A percentile compares a stretch with the other conserved stretches of the same genome.
phyloP scores from a whole-genome alignment of 2,888 invertebrate species.

The Blastobasis lacticolella region DNA sequence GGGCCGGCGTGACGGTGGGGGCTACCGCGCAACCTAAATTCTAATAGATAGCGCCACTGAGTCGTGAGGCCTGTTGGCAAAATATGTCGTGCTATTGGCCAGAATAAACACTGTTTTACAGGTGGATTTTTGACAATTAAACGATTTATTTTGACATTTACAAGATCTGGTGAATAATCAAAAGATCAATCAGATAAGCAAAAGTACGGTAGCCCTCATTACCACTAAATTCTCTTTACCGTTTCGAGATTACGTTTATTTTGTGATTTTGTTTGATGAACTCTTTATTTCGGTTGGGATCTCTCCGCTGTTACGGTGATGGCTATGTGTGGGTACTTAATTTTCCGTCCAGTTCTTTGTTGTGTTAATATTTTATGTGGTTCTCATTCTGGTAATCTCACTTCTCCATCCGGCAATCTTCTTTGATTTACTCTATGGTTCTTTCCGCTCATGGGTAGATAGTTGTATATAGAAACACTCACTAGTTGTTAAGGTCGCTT shows the following conservation, averaged over 20 bases:
- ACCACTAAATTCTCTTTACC: neutral
- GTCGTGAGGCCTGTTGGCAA: too few relatives aligned
- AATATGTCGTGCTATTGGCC: too few relatives aligned
- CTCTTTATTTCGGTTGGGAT: slow-evolving; percentile 50
- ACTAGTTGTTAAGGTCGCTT: neutral
- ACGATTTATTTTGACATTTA: too few relatives aligned
- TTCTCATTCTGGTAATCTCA: slow-evolving; percentile 3
- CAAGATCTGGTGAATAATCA: too few relatives aligned
- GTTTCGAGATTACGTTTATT: neutral
- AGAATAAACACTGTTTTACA: too few relatives aligned
- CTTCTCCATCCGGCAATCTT: neutral
- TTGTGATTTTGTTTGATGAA: slow-evolving; percentile 56
- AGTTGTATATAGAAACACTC: neutral
- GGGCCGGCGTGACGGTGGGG: too few relatives aligned
- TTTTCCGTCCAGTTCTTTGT: slow-evolving; percentile 38
- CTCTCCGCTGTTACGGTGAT: slow-evolving; percentile 44
- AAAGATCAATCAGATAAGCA: too few relatives aligned
- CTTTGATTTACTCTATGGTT: slow-evolving; percentile 1
- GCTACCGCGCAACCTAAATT: too few relatives aligned
- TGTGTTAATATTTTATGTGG: slow-evolving; percentile 31
- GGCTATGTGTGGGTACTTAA: slow-evolving; percentile 50
- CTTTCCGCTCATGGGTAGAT: neutral
- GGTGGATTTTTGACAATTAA: too few relatives aligned
- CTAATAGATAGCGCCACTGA: too few relatives aligned
- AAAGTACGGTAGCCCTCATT: too few relatives aligned